Evolutionary conservation across 2,113 vertebrate species (phyloP).

Genomic region (Erythrolamprus reginae): DNA sequence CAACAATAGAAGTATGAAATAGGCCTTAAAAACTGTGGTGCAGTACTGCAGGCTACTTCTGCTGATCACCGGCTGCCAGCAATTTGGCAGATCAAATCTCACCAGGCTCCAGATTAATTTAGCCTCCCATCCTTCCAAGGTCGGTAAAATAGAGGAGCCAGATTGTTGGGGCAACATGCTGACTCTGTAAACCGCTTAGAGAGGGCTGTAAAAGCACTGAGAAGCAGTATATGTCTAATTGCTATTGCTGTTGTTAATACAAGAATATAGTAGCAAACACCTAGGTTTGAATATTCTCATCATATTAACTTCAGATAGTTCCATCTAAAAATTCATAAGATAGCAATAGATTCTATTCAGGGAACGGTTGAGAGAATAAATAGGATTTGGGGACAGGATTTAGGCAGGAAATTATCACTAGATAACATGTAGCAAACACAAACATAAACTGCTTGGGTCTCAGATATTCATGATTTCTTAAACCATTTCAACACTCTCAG

Average conservation of each 20-base stretch:
- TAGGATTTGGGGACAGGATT: neutral
- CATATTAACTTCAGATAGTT: neutral
- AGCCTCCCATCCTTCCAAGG: no score
- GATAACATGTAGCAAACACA: neutral
- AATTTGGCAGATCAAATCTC: no score
- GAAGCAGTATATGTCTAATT: no score
- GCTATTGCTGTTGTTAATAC: neutral
- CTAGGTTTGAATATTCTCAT: neutral
- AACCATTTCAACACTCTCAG: neutral
- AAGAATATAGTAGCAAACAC: neutral
- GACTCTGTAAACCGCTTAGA: no score
- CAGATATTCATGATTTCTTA: neutral
- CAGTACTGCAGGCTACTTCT: no score
- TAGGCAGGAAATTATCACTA: neutral
- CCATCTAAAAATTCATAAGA: neutral
- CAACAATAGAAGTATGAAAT: neutral
- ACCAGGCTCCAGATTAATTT: no score
- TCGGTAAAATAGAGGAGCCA: no score
- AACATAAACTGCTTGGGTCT: neutral
- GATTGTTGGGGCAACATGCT: no score
- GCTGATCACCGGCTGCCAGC: no score
- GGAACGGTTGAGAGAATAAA: neutral
- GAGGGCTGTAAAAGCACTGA: no score
- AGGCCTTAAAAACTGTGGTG: no score
- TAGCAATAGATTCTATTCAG: neutral